Conservation (phyloP, 2,113 vertebrate species). For the Pogonocichla stellata region DNA sequence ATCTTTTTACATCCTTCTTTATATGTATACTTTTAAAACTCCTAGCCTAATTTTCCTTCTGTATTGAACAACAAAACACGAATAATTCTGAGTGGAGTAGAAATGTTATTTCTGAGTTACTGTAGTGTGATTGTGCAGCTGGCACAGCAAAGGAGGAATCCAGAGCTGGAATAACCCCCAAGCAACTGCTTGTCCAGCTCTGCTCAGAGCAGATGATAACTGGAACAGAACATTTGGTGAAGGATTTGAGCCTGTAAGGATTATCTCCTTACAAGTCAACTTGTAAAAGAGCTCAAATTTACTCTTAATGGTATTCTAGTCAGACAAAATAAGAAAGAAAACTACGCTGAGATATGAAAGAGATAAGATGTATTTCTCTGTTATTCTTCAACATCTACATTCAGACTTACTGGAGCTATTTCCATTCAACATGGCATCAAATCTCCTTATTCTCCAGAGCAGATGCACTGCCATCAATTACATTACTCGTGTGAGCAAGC, state of each 20-base stretch:
- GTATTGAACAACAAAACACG: background rate
- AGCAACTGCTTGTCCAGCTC: background rate
- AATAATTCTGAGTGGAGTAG: background rate
- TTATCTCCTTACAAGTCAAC: background rate
- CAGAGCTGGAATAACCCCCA: background rate
- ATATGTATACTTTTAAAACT: background rate
- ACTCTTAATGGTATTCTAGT: background rate
- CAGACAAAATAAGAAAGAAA: background rate
- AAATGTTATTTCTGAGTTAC: background rate
- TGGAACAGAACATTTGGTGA: background rate
- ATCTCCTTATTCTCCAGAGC: background rate
- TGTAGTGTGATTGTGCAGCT: background rate
- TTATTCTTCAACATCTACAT: background rate
- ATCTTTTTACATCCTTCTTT: background rate
- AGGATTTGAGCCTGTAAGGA: background rate
- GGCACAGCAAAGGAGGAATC: background rate
- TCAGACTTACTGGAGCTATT: background rate
- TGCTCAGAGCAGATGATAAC: background rate
- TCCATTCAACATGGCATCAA: background rate
- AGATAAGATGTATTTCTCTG: background rate
- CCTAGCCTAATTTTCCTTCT: background rate
- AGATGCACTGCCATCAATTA: constrained; percentile 12
- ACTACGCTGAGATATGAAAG: background rate
- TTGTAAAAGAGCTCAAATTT: background rate
- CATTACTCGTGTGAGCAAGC: constrained; percentile 44